phyloP scores from a whole-genome alignment of 1,140 invertebrate genomes.

The Ooceraea biroi region DNA sequence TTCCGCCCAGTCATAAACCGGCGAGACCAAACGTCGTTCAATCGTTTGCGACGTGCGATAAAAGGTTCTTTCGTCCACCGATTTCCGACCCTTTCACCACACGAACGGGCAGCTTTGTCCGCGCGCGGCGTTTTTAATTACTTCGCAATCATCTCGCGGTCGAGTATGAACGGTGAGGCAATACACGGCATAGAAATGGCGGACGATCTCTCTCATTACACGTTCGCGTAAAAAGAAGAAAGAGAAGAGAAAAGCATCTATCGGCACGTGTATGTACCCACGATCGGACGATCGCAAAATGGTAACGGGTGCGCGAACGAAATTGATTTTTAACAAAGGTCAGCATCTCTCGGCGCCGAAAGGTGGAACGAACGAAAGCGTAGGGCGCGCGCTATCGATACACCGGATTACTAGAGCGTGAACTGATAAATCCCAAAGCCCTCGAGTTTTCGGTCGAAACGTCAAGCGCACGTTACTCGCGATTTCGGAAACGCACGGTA shows the following conservation, averaged over 20 bases:
- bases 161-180: too few species aligned
- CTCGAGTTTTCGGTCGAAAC: conserved; percentile 52
- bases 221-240: not conserved
- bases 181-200: not conserved
- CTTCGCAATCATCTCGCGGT: not conserved
- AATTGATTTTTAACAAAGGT: conserved; percentile 44
- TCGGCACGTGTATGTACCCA: conserved; percentile 12
- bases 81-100: not conserved
- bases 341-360: not conserved
- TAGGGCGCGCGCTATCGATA: conserved; percentile 27
- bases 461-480: conserved; percentile 19
- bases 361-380: conserved; percentile 23
- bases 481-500: not conserved
- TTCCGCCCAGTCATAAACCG: not conserved
- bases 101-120: not conserved
- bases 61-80: not conserved
- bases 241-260: not conserved
- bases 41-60: not conserved
- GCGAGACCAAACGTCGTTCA: conserved; percentile 22
- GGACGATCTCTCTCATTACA: conserved; percentile 11
- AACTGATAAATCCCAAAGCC: conserved; percentile 71
- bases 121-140: conserved; percentile 26
- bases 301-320: not conserved
- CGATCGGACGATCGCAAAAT: not conserved
- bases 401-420: conserved; percentile 69